phyloP scores from a whole-genome alignment of 1,140 invertebrate species.

The Vanessa tameamea region DNA sequence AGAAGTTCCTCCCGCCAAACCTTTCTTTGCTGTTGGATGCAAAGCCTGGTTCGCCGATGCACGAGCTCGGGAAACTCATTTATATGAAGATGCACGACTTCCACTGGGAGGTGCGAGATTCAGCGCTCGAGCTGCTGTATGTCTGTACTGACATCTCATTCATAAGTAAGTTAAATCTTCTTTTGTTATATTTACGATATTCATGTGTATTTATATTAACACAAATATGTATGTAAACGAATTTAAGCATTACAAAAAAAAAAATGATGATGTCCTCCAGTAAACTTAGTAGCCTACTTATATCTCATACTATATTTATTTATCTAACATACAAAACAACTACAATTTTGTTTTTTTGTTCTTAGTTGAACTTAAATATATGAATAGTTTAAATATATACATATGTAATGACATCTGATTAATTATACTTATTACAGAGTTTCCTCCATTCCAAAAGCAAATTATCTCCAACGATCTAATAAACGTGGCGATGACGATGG shows the following conservation, averaged over 20 bases:
- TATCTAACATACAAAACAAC: too few relatives aligned
- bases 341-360: background rate
- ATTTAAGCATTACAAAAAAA: too few relatives aligned
- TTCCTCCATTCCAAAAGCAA: constrained; percentile 88
- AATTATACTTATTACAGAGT: constrained; percentile 81
- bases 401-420: too few relatives aligned
- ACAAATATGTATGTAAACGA: background rate
- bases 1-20: constrained; percentile 88
- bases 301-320: too few relatives aligned
- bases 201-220: background rate
- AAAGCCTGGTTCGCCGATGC: constrained; percentile 83
- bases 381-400: background rate
- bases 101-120: constrained; percentile 88
- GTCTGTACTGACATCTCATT: constrained; percentile 85
- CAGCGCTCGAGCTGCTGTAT: constrained; percentile 85
- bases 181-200: background rate
- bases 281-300: too few relatives aligned
- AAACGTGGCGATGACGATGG: constrained; percentile 83
- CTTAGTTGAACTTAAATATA: too few relatives aligned
- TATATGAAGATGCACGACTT: constrained; percentile 85
- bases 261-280: too few relatives aligned
- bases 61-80: constrained; percentile 84
- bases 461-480: constrained; percentile 85
- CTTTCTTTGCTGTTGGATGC: constrained; percentile 86
- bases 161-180: constrained; percentile 81